Conservation (phyloP, 2,888 invertebrate genomes). For the Rhopalosiphum nymphaeae region DNA sequence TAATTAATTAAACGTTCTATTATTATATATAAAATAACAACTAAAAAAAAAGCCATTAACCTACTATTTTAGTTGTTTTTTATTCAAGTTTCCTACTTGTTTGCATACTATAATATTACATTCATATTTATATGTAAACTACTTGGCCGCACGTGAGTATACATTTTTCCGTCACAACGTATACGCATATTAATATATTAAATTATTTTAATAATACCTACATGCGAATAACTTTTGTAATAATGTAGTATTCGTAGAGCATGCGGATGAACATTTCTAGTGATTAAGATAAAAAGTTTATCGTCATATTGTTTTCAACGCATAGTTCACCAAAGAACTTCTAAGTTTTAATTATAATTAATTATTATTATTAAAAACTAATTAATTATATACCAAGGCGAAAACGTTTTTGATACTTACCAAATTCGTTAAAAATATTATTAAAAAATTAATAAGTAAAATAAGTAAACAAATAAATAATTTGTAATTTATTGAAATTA, state of each 20-base stretch:
- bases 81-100: neutral
- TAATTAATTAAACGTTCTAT: neutral
- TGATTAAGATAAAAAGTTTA: neutral
- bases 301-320: neutral
- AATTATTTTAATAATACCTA: neutral
- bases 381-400: neutral
- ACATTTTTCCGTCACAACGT: neutral
- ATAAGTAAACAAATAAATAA: neutral
- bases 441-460: neutral
- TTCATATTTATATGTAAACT: neutral
- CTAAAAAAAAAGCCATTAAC: neutral
- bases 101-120: neutral
- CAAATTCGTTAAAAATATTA: neutral
- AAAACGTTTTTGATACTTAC: neutral
- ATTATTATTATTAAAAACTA: neutral
- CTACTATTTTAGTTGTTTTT: neutral
- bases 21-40: neutral
- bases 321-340: neutral
- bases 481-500: neutral
- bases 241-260: neutral
- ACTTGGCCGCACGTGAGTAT: neutral
- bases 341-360: neutral
- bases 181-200: neutral
- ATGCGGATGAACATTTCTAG: neutral
- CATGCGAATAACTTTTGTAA: neutral